Base-by-base conservation (phyloP, 2,113 vertebrate species). In the Amphiprion ocellaris region DNA sequence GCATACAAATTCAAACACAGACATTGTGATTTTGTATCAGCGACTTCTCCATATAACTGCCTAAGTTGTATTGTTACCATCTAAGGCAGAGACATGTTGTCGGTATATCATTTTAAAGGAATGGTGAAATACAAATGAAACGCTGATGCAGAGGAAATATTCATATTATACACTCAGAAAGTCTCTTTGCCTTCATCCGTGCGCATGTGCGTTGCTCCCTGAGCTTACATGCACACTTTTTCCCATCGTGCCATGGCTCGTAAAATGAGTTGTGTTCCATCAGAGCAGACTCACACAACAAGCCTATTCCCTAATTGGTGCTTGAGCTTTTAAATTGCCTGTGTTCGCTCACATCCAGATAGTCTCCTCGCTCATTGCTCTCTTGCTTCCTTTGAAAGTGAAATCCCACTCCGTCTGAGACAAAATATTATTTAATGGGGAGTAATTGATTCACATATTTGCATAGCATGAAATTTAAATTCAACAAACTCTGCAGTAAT, bases 231-330 rank as follows among this genome's bases (percentile, higher is more conserved):
- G 68, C 63, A 46, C 30, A 12, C 66, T 23, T 74, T 72, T 65
- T 64, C 69, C 69, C 52, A 41, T 65, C 56, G 64, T 80, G 67
- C 84, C 74, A 49, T 53, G 30, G 72, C 74, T 77, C 72, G 82
- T 84, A 85, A 84, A 85, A 53, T 60, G 44, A 65, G 53, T 78
- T 75, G 77, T 79, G 78, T 85, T 92, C 75, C 83, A 91, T 94
- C 86, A 89, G 71, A 85, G 39, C 69, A 47, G 67, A 65, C 82
- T 64, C n/a, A 49, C 78, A 83, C 69, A 79, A 82, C 79, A 77
- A 85, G 73, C 58, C 30, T 74, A 74, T 89, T 89, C 82, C 89
- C 84, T 85, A 91, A 89, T 84, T 91, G 87, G 74, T 82, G 83
- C 75, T 87, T 88, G 75, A 83, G 85, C 80, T 91, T 83, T 86